These are phyloP conservation scores for Callosobruchus maculatus DNA, from an alignment of 2,888 invertebrate species.

Conservation along the genomic window DNA sequence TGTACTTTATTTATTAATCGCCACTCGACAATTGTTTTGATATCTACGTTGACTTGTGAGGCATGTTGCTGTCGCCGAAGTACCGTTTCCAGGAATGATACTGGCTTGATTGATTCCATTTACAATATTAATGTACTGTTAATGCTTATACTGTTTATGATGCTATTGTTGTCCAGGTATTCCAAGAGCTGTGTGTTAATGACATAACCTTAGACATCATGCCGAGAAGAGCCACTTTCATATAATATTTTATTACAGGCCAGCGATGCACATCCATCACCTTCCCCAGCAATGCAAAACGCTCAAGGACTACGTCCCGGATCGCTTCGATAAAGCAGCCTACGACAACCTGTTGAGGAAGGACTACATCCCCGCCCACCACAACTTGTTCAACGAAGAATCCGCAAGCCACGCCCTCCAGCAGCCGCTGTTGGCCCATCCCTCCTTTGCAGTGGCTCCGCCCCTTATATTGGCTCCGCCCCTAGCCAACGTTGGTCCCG, in stretches of 20 bases:
- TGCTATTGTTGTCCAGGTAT: no score
- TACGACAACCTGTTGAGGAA: constrained; percentile 26
- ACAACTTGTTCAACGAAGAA: constrained; percentile 1
- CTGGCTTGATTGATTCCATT: no score
- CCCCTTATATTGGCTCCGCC: constrained; percentile 13
- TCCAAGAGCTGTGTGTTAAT: no score
- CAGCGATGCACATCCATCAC: constrained; percentile 31
- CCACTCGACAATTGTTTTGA: no score
- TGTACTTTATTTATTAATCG: no score
- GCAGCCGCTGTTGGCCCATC: constrained; percentile 27
- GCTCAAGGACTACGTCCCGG: constrained; percentile 19
- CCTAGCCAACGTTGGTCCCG: constrained; percentile 11
- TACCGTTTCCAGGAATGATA: no score
- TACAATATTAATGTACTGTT: no score
- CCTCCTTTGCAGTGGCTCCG: neutral
- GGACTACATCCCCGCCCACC: constrained; percentile 23
- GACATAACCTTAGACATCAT: no score
- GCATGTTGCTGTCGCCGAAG: no score
- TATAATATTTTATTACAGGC: constrained; percentile 24
- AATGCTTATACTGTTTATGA: neutral
- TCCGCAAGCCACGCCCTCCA: constrained; percentile 8
- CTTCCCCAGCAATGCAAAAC: constrained; percentile 24
- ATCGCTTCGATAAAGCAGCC: constrained; percentile 6
- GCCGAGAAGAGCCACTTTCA: neutral
- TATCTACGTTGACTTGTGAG: no score